Percentiles rank a stretch among this genome's conserved stretches.
Evolutionary conservation across 2,797 vertebrate species (phyloP).

Genomic region (Gouania willdenowi): DNA sequence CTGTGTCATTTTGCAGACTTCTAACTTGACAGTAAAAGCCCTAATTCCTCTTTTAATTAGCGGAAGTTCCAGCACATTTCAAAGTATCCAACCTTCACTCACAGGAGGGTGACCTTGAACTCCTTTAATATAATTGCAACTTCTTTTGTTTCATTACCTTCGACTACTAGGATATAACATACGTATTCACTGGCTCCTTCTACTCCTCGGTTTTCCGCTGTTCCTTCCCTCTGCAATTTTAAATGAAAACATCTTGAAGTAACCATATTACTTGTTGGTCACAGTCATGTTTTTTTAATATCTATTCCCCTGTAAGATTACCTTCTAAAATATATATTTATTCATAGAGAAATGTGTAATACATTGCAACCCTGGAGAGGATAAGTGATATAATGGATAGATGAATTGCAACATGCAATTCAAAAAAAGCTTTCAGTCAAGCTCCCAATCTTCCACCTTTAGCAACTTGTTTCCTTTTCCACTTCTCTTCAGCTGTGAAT

Average conservation of each 20-base stretch:
- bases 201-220: not conserved
- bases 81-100: not conserved
- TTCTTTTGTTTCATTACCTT: constrained; percentile 5
- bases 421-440: not conserved
- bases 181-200: constrained; percentile 4
- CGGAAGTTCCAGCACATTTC: not conserved
- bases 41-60: no score
- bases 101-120: not conserved
- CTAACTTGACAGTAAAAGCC: no score
- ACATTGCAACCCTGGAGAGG: no score
- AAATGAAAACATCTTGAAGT: no score
- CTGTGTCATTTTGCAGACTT: no score
- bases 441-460: not conserved
- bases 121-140: not conserved
- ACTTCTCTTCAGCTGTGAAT: not conserved
- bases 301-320: no score
- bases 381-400: no score
- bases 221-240: no score
- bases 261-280: no score
- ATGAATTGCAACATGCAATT: constrained; percentile 18
- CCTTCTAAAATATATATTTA: no score
- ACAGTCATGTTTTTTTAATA: no score
- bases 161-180: not conserved
- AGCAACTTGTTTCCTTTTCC: not conserved
- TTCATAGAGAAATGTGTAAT: no score